These are phyloP conservation scores for Cephalopachus bancanus DNA, from an alignment of 2,797 vertebrate genomes.

Conservation along the genomic window DNA sequence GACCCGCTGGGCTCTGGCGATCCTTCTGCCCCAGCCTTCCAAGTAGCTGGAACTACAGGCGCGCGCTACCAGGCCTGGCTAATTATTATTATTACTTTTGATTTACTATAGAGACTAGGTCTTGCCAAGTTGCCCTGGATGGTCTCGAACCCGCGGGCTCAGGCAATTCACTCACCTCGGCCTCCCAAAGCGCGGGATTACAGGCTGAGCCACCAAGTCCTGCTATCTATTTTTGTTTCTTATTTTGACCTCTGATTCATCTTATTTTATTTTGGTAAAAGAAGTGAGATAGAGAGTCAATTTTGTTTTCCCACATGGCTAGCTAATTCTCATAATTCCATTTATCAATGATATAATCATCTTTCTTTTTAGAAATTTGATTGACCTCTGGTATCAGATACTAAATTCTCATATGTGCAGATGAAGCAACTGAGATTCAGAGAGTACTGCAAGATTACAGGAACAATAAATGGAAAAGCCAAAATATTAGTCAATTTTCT, in stretches of 20 bases:
- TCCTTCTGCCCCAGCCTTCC: too few relatives aligned
- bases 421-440: constrained; percentile 21
- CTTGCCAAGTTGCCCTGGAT: too few relatives aligned
- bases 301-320: constrained; percentile 3
- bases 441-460: background rate
- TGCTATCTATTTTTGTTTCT: background rate
- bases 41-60: too few relatives aligned
- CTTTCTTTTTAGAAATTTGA: background rate
- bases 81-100: too few relatives aligned
- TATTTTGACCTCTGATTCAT: background rate
- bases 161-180: too few relatives aligned
- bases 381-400: background rate
- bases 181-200: too few relatives aligned
- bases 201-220: too few relatives aligned
- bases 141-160: too few relatives aligned
- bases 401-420: background rate
- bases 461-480: background rate
- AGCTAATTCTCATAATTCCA: background rate
- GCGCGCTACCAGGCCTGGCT: too few relatives aligned
- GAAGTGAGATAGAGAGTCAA: background rate
- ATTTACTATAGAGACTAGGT: too few relatives aligned
- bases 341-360: background rate
- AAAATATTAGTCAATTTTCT: background rate
- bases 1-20: too few relatives aligned
- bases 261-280: constrained; percentile 36